Conservation (phyloP, 2,888 invertebrate species). For the Asteroscopus sphinx region DNA sequence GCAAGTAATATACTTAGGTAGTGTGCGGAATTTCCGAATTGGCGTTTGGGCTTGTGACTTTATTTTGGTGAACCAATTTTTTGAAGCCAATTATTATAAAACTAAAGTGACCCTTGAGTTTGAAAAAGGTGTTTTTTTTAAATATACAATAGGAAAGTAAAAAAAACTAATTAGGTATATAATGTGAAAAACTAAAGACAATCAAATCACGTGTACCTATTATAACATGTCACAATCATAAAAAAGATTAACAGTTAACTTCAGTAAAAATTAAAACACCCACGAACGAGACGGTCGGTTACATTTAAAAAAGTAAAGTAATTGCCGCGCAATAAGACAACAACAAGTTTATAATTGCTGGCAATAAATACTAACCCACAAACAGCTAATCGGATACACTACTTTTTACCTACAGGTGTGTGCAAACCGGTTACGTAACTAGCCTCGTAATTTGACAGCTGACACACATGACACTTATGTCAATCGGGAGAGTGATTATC, state of each 20-base stretch:
- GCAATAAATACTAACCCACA: constrained; percentile 57
- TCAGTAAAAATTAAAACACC: constrained; percentile 47
- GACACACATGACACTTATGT: constrained; percentile 68
- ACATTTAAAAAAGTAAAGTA: constrained; percentile 43
- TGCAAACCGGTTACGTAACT: constrained; percentile 67
- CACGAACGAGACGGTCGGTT: constrained; percentile 37
- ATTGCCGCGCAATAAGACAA: constrained; percentile 48
- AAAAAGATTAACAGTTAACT: constrained; percentile 38
- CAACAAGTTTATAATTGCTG: constrained; percentile 53
- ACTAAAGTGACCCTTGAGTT: too few species aligned
- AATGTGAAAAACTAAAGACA: constrained; percentile 9
- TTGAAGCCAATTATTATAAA: too few species aligned
- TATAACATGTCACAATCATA: constrained; percentile 19
- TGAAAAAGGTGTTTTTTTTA: too few species aligned
- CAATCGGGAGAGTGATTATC: constrained; percentile 51
- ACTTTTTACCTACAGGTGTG: constrained; percentile 68
- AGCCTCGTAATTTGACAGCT: constrained; percentile 73
- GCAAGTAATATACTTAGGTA: constrained; percentile 5
- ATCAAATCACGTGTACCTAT: constrained; percentile 7
- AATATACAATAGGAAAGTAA: background rate
- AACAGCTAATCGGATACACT: constrained; percentile 63
- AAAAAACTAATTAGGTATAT: background rate
- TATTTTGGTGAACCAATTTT: background rate
- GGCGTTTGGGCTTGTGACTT: background rate
- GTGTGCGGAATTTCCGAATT: constrained; percentile 6